Evolutionary conservation across 2,113 vertebrate genomes (phyloP), one percentile per base, ranked within the genome.

Genomic region (Apeltes quadracus): DNA sequence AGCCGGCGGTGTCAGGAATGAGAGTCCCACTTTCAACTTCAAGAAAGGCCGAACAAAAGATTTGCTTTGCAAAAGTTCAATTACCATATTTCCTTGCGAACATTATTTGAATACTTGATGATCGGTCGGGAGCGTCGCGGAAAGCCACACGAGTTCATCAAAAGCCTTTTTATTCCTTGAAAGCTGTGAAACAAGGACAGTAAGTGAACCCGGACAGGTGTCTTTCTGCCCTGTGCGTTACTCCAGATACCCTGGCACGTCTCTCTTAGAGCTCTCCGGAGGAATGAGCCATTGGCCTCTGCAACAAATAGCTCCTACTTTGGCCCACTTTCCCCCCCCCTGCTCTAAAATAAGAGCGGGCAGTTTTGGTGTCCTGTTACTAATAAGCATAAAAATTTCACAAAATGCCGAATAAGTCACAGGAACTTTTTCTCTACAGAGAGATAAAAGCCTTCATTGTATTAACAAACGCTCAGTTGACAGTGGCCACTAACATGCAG

Each of bases 311-410:
- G 56, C 54, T 75, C 51, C 48, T 55, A 69, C 74, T 79, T 34
- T 90, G 92, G 66, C 91, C 93, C 85, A 93, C 79, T 91, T 92
- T 83, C 75, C 44, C 32, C 32, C 32, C 32, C 32, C 6, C 68
- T 11, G 70, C 57, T 82, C 89, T 89, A 91, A 89, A 92, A 91
- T 86, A 87, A 84, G 73, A 84, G 61, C 61, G 6, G 54, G 38
- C 2, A 11, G 56, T 64, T 66, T 51, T 23, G 58, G 67, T 71
- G 69, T 53, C 39, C 44, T 7, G 12, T 44, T 34, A 51, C 27
- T 51, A 66, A 71, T 44, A 14, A 72, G 44, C 8, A 51, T 7
- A 23, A 75, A 75, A 5, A 41, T 50, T 34, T 46, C 58, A 75
- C 29, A 61, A 23, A 29, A 22, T 2, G 18, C 72, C 58, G 61